phyloP scores from a whole-genome alignment of 2,113 vertebrate species.

The Dendrocopos noguchii region DNA sequence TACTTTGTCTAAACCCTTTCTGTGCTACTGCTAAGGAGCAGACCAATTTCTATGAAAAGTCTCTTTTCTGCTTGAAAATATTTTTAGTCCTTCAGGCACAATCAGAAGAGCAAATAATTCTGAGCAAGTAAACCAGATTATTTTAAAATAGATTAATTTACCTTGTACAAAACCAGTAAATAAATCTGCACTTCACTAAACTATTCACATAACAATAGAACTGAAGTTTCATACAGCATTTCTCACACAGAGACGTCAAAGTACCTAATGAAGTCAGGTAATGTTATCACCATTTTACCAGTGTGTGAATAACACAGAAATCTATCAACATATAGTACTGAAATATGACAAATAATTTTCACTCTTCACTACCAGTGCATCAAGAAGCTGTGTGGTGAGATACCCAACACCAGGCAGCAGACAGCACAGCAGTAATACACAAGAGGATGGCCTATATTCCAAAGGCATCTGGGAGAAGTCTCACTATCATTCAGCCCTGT shows the following conservation, averaged over 20 bases:
- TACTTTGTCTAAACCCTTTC: neutral
- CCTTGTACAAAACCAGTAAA: neutral
- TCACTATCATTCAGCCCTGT: no score
- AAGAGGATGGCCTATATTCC: neutral
- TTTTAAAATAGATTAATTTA: neutral
- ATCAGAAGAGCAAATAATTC: neutral
- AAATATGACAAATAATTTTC: neutral
- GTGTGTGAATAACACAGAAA: neutral
- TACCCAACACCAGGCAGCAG: neutral
- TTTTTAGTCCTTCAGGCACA: neutral
- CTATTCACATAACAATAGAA: neutral
- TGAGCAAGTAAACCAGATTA: neutral
- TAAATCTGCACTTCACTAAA: neutral
- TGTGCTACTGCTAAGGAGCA: neutral
- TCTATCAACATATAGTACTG: neutral
- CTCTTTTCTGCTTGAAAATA: neutral
- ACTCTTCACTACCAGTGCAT: neutral
- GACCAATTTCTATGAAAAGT: neutral
- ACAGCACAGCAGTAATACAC: neutral
- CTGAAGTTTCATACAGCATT: neutral
- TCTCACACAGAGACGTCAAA: neutral
- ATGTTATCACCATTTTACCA: neutral
- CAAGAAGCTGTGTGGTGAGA: neutral
- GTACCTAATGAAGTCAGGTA: neutral
- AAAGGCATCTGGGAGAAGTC: no score